Conservation (phyloP, 2,888 invertebrate species). For the Philopedon plagiatum region DNA sequence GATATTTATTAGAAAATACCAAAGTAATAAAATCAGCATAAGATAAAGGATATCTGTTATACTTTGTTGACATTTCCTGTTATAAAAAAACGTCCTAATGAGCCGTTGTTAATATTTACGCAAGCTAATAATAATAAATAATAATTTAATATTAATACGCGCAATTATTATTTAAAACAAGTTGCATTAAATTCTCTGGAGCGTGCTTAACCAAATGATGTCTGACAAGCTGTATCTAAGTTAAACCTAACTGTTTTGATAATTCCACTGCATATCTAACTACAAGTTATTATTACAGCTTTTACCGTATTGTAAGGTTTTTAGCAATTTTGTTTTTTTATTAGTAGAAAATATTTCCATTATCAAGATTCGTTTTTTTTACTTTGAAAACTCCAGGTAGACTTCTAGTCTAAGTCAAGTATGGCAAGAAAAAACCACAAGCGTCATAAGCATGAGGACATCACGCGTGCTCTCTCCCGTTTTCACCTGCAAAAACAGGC, state of each 20-base stretch:
- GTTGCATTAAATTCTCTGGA: background rate
- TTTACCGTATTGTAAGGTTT: too few relatives aligned
- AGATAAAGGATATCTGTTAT: conserved; percentile 4
- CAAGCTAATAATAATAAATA: conserved; percentile 11
- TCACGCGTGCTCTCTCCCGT: too few relatives aligned
- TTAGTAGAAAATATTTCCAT: too few relatives aligned
- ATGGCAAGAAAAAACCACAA: too few relatives aligned
- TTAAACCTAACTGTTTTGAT: background rate
- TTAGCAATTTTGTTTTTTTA: too few relatives aligned
- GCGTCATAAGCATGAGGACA: too few relatives aligned
- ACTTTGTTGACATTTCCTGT: background rate
- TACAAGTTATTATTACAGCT: too few relatives aligned
- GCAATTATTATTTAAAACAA: background rate
- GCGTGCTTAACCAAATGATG: background rate
- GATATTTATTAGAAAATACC: background rate
- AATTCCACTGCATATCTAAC: too few relatives aligned
- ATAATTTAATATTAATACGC: conserved; percentile 1
- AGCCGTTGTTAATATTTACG: background rate
- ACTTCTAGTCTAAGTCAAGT: too few relatives aligned
- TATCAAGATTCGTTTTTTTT: too few relatives aligned
- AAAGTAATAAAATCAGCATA: background rate
- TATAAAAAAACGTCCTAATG: conserved; percentile 6
- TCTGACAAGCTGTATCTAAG: background rate
- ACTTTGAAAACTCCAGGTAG: too few relatives aligned
- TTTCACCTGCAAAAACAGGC: too few relatives aligned